These are phyloP conservation scores for Eupithecia subumbrata DNA, from an alignment of 2,888 invertebrate species.

Conservation along the genomic window DNA sequence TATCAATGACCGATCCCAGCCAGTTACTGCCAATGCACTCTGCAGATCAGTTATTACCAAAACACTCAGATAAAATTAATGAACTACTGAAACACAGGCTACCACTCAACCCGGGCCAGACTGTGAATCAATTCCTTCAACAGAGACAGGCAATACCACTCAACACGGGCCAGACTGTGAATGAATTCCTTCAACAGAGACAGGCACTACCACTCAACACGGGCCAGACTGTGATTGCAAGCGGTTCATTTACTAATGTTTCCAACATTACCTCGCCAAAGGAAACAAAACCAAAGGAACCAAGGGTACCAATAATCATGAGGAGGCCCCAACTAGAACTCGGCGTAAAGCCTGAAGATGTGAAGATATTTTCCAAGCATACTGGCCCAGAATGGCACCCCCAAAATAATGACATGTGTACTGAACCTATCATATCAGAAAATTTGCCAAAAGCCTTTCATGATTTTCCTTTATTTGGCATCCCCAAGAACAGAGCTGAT, in stretches of 20 bases:
- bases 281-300: background rate
- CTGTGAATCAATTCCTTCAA: background rate
- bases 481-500: constrained; percentile 48
- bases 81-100: background rate
- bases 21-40: background rate
- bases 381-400: constrained; percentile 61
- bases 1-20: background rate
- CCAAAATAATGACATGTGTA: constrained; percentile 57
- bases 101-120: background rate
- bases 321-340: background rate
- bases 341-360: constrained; percentile 28
- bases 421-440: constrained; percentile 60
- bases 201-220: background rate
- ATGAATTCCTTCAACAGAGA: background rate
- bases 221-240: background rate
- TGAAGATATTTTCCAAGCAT: constrained; percentile 55
- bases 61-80: background rate
- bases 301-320: background rate
- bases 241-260: background rate
- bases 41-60: background rate
- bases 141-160: background rate
- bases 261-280: background rate
- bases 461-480: constrained; percentile 64
- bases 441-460: constrained; percentile 64
- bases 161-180: background rate